phyloP scores from a whole-genome alignment of 1,140 invertebrate species.

The Cyclargus thomasi region DNA sequence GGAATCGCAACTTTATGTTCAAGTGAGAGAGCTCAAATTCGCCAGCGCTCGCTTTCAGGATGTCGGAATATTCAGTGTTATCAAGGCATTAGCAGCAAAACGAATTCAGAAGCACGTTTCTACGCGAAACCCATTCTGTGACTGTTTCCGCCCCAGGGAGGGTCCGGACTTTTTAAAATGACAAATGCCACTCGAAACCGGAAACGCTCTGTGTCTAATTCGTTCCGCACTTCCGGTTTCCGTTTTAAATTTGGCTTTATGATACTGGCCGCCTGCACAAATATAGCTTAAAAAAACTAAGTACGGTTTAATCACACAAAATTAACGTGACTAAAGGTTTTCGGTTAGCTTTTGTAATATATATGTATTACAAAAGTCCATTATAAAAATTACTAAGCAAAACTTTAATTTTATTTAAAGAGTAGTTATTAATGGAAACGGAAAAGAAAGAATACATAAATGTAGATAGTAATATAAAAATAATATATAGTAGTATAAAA shows the following conservation, averaged over 20 bases:
- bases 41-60: background rate
- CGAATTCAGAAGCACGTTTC: slow-evolving; percentile 46
- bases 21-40: slow-evolving; percentile 19
- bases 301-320: background rate
- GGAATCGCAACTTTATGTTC: background rate
- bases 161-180: slow-evolving; percentile 25
- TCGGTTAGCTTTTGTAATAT: too few species aligned
- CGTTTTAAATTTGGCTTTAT: background rate
- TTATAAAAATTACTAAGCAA: too few species aligned
- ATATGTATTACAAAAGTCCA: too few species aligned
- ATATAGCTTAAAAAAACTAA: background rate
- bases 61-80: background rate
- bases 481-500: too few species aligned
- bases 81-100: slow-evolving; percentile 32
- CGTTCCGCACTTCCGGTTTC: slow-evolving; percentile 25
- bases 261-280: slow-evolving; percentile 18
- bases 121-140: slow-evolving; percentile 7
- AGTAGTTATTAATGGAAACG: too few species aligned
- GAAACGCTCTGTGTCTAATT: slow-evolving; percentile 7
- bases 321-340: background rate
- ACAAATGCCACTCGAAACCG: slow-evolving; percentile 7
- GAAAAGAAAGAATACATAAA: too few species aligned
- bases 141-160: slow-evolving; percentile 31
- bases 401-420: too few species aligned
- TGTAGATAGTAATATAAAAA: too few species aligned